These are phyloP conservation scores for Narcine bancroftii DNA, from an alignment of 2,113 vertebrate species.

Conservation along the genomic window DNA sequence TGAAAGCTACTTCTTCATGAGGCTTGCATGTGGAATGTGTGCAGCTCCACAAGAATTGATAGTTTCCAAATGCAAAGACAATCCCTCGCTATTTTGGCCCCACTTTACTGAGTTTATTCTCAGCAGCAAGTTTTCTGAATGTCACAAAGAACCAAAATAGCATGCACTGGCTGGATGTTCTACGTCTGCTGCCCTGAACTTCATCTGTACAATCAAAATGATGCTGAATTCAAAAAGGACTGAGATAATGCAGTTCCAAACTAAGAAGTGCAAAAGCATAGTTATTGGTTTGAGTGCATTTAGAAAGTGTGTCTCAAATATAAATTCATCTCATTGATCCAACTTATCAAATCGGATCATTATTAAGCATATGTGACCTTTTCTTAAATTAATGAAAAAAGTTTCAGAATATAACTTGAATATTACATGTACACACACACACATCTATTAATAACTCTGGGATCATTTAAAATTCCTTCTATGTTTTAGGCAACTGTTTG, in stretches of 20 bases:
- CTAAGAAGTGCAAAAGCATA: not conserved
- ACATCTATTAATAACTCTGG: not conserved
- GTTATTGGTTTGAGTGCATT: not conserved
- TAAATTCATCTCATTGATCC: not conserved
- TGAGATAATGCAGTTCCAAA: not conserved
- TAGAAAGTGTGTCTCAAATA: not conserved
- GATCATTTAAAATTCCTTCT: not conserved
- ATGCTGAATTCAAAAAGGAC: not conserved
- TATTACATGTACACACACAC: too few relatives aligned
- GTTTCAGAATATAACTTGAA: not conserved
- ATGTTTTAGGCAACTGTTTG: not conserved
- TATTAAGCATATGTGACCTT: not conserved
- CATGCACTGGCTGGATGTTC: conserved; percentile 6
- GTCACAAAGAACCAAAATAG: conserved; percentile 12
- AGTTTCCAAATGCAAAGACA: not conserved
- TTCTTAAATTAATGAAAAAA: not conserved
- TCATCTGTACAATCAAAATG: not conserved
- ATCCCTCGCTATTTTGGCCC: not conserved
- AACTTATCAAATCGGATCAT: not conserved
- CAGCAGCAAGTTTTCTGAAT: not conserved
- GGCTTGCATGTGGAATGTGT: not conserved
- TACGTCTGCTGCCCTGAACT: not conserved
- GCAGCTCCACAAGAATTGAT: not conserved
- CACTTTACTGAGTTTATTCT: not conserved
- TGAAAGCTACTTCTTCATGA: not conserved